A percentile compares a stretch with the other conserved stretches of the same genome.
Conservation (phyloP, 1,140 invertebrate genomes). For the Zaprionus nigranus region DNA sequence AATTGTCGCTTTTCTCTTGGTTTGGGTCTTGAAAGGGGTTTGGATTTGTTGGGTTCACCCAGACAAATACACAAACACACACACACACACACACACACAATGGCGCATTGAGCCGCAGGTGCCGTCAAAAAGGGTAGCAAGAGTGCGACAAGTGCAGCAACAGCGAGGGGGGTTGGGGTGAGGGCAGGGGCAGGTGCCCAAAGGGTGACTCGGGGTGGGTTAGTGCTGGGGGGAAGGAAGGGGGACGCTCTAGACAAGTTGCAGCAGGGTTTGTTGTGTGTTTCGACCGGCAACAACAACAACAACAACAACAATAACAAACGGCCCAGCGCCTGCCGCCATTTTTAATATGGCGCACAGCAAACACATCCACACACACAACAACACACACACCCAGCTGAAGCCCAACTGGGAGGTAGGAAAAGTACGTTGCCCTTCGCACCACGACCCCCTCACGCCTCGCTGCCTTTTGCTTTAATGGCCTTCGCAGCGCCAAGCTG, state of each 20-base stretch:
- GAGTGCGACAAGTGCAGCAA: constrained; percentile 52
- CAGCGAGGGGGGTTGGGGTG: constrained; percentile 1
- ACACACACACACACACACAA: constrained; percentile 24
- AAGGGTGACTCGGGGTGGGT: constrained; percentile 21
- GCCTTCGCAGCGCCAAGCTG: constrained; percentile 29
- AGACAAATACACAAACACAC: constrained; percentile 7
- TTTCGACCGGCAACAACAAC: constrained; percentile 53
- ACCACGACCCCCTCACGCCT: background rate
- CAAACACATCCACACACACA: constrained; percentile 37
- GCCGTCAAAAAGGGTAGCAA: constrained; percentile 67
- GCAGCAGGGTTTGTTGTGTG: constrained; percentile 57
- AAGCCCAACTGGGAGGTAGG: constrained; percentile 56
- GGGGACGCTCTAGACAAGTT: constrained; percentile 50
- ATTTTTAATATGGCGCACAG: constrained; percentile 77
- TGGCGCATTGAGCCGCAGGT: constrained; percentile 44
- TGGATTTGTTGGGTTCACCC: background rate
- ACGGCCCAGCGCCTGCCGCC: constrained; percentile 62
- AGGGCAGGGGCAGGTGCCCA: constrained; percentile 27
- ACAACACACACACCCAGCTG: constrained; percentile 19
- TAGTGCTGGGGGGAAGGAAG: background rate
- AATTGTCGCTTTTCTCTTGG: constrained; percentile 55
- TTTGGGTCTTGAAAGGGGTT: constrained; percentile 21
- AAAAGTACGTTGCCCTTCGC: constrained; percentile 53
- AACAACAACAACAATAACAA: constrained; percentile 9
- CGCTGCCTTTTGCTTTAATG: constrained; percentile 32